phyloP scores from a whole-genome alignment of 2,888 invertebrate species.

The Abrostola triplasia region DNA sequence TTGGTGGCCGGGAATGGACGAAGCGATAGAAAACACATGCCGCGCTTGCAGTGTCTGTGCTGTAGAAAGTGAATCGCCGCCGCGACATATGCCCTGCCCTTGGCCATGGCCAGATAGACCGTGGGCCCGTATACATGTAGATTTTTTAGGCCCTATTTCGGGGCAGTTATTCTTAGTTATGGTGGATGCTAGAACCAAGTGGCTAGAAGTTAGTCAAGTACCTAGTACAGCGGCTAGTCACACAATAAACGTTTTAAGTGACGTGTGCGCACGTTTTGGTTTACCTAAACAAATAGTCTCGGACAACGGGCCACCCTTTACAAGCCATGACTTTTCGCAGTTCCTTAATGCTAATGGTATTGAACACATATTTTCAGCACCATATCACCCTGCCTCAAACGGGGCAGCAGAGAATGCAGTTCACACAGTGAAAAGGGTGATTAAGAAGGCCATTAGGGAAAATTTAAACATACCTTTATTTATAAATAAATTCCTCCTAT shows the following conservation, averaged over 20 bases:
- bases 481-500: neutral
- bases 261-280: slow-evolving; percentile 5
- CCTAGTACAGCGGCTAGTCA: slow-evolving; percentile 1
- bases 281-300: neutral
- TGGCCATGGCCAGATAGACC: slow-evolving; percentile 10
- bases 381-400: slow-evolving; percentile 9
- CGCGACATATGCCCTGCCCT: neutral
- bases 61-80: slow-evolving; percentile 4
- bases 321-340: no score
- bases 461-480: slow-evolving; percentile 16
- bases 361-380: no score
- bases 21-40: slow-evolving; percentile 31
- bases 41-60: slow-evolving; percentile 6
- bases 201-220: slow-evolving; percentile 4
- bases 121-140: slow-evolving; percentile 6
- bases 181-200: slow-evolving; percentile 6
- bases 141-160: slow-evolving; percentile 7
- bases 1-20: no score
- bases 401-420: slow-evolving; percentile 43
- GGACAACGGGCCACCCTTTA: no score
- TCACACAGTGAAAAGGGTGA: slow-evolving; percentile 27
- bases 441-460: slow-evolving; percentile 36
- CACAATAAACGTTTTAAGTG: slow-evolving; percentile 1
- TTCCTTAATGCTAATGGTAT: no score
- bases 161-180: neutral